Evolutionary conservation across 1,140 invertebrate genomes (phyloP), one percentile per base, ranked within the genome.

Genomic region (Octopus sinensis): DNA sequence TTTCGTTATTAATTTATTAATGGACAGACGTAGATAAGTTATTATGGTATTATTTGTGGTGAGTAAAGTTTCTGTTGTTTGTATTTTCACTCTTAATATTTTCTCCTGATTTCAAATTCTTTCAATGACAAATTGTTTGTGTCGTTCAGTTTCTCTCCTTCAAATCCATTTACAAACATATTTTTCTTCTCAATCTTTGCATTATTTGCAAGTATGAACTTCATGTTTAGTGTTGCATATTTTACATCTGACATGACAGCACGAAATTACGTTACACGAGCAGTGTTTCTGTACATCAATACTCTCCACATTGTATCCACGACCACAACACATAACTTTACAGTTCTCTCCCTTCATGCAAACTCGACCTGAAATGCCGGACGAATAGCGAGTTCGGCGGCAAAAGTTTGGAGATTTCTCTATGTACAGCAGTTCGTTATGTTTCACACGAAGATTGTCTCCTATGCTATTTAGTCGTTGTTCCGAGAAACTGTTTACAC

Each of bases 321-420:
- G 84, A 71, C 91, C 92, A 85, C 92, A 93, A 83, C 92, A 92
- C 83, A 92, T 89, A n/a, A 90, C 88, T 78, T 90, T 88, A 87
- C 92, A 93, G 81, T 91, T 90, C 17, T 88, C 86, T 23, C 86
- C 87, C 79, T 88, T 88, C 77, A 91, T 91, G 86, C 92, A 92
- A 23, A 83, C 82, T 54, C 91, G 85, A 54, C 87, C 90, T n/a
- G 71, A 73, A 4, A 89, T 90, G 6, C 89, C 89, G 30, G 80
- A 82, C 9, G 88, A 88, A 81, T 88, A 89, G 23, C 83, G 83
- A 73, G 84, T 87, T 51, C 82, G 82, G 52, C 80, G 95, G 88
- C 97, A 98, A 90, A 98, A 99, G 88, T 96, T 96, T 0, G 97
- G 97, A 53, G 96, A 97, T 76, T 93, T 91, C 87, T 97, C 95